Conservation (phyloP, 2,888 invertebrate species). For the Microchrysa polita region DNA sequence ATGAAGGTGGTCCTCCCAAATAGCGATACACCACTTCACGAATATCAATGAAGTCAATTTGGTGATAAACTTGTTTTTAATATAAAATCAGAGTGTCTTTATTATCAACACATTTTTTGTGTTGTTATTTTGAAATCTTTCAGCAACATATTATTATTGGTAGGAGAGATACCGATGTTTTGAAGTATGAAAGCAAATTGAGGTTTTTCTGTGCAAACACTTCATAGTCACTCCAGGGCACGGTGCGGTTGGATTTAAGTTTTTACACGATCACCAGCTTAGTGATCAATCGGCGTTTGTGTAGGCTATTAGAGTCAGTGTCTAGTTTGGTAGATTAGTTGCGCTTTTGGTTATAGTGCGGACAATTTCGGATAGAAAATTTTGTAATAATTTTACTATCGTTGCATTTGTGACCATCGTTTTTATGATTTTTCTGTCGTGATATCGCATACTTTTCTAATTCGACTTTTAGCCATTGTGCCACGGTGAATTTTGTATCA, state of each 20-base stretch:
- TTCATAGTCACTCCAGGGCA: background rate
- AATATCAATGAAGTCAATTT: background rate
- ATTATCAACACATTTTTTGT: slow-evolving; percentile 5
- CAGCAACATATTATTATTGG: too few relatives aligned
- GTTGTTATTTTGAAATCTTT: background rate
- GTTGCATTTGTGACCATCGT: background rate
- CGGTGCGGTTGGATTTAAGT: background rate
- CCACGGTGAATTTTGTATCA: too few relatives aligned
- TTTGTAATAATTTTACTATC: background rate
- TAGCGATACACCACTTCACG: too few relatives aligned
- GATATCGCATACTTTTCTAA: too few relatives aligned
- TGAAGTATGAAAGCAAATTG: background rate
- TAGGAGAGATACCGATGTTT: background rate
- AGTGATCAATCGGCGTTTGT: slow-evolving; percentile 5
- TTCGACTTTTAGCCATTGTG: too few relatives aligned
- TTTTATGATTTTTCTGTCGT: too few relatives aligned
- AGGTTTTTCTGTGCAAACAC: background rate
- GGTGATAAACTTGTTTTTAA: slow-evolving; percentile 18
- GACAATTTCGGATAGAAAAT: background rate
- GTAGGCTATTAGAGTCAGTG: background rate
- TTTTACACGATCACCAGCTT: background rate
- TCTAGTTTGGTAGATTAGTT: background rate
- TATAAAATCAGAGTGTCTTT: background rate
- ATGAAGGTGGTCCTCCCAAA: background rate
- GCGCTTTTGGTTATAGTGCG: background rate